Conservation (phyloP, 2,797 vertebrate genomes). For the Sorex maritimensis region DNA sequence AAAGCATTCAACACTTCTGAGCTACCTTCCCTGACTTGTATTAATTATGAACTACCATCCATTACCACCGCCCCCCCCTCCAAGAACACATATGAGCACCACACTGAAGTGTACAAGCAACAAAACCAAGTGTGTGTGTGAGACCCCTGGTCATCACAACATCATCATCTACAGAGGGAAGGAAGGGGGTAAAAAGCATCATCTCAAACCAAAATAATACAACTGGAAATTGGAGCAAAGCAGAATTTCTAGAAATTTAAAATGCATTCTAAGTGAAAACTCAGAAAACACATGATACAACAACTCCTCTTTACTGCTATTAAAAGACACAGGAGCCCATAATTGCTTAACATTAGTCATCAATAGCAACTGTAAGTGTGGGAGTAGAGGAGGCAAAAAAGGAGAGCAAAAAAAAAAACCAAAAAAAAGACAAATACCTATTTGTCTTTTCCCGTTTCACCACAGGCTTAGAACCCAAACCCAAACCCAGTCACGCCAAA, state of each 20-base stretch:
- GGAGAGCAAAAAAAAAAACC: background rate
- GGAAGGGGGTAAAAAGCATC: too few species aligned
- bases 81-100: too few species aligned
- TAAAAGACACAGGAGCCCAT: conserved; percentile 49
- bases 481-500: conserved; percentile 24
- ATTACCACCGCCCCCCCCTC: too few species aligned
- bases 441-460: conserved; percentile 40
- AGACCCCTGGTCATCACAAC: too few species aligned
- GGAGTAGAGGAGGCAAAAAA: conserved; percentile 12
- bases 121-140: too few species aligned
- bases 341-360: conserved; percentile 60
- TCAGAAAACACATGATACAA: conserved; percentile 56
- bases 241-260: conserved; percentile 63
- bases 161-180: too few species aligned
- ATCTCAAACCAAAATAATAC: background rate
- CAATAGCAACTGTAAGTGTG: conserved; percentile 57
- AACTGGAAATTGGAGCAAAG: conserved; percentile 46
- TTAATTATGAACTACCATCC: too few species aligned
- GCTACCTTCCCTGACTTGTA: too few species aligned
- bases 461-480: conserved; percentile 18
- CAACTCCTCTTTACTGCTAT: conserved; percentile 63
- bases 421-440: background rate
- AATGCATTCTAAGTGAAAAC: conserved; percentile 65
- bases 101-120: too few species aligned
- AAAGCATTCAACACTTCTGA: too few species aligned